phyloP scores from a whole-genome alignment of 2,888 invertebrate genomes.

The Liodrosophila aerea region DNA sequence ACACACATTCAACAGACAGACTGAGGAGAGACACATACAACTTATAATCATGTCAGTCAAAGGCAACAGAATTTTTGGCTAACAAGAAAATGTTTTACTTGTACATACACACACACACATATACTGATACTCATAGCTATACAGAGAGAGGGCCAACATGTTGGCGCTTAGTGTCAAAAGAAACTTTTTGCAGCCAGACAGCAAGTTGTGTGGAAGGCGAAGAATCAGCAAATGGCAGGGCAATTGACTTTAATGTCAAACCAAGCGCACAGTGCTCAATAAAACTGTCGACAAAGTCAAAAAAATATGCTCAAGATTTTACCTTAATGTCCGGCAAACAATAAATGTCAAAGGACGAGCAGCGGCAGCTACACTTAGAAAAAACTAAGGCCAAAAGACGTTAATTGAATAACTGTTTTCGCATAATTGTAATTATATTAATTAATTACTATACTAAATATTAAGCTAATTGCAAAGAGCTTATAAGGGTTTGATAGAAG shows the following conservation, averaged over 20 bases:
- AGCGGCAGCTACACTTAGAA: no score
- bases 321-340: slow-evolving; percentile 47
- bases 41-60: slow-evolving; percentile 79
- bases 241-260: slow-evolving; percentile 64
- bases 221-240: slow-evolving; percentile 46
- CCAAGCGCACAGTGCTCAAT: slow-evolving; percentile 43
- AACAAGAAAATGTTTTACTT: slow-evolving; percentile 58
- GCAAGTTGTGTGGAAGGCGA: slow-evolving; percentile 7
- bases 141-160: slow-evolving; percentile 21
- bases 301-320: slow-evolving; percentile 54
- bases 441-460: no score
- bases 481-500: no score
- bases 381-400: no score
- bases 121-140: slow-evolving; percentile 1
- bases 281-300: slow-evolving; percentile 56
- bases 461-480: no score
- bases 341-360: slow-evolving; percentile 57
- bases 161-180: slow-evolving; percentile 47
- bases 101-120: slow-evolving; percentile 14
- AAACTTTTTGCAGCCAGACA: slow-evolving; percentile 50
- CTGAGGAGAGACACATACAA: slow-evolving; percentile 50
- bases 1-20: slow-evolving; percentile 15
- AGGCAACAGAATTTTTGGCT: slow-evolving; percentile 55
- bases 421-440: no score
- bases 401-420: no score